Evolutionary conservation across 2,888 invertebrate species (phyloP), one percentile per base, ranked within the genome.

Genomic region (Ametastegia equiseti): DNA sequence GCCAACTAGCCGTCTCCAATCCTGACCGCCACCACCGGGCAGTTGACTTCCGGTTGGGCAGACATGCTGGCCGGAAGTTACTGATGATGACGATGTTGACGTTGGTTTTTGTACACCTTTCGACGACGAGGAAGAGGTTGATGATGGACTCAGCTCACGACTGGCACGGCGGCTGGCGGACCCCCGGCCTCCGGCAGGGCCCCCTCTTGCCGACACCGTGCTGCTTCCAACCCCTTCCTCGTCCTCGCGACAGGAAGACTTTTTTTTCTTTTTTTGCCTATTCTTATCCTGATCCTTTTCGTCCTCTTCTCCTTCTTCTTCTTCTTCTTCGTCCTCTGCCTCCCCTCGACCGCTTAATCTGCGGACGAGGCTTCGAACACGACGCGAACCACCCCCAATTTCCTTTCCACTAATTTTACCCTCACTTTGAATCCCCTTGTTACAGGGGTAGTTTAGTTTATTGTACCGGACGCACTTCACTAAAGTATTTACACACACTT

Each of bases 1-100:
- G 63, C 92, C 92, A 45, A 92, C 90, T 89, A 92, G 83, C 88
- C 91, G 87, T 88, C 91, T 87, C 92, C 92, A 91, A 87, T 92
- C 92, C 83, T 91, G 91, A 83, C 89, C 87, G 45, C 81, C 63
- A 30, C 81, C 73, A 42, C 75, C 75, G 2, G 78, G 39, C 63
- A 57, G 23, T 36, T 63, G 60, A 50, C 23, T 60, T 57, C 78
- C 78, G 27, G 60, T 36, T 27, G 57, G 47, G 60, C 42, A 45
- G 23, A 36, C 78, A 78, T 78, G 54, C 39, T 78, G 78, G 15
- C 63, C 78, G 60, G 78, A 50, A 45, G 63, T 60, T 42, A n/a
- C n/a, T n/a, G n/a, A n/a, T n/a, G n/a, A n/a, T n/a, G n/a, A n/a
- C n/a, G n/a, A n/a, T n/a, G n/a, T n/a, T n/a, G n/a, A n/a, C n/a